These are phyloP conservation scores for Dolichomitus sp. DNA, from an alignment of 2,888 invertebrate species.

Conservation along the genomic window DNA sequence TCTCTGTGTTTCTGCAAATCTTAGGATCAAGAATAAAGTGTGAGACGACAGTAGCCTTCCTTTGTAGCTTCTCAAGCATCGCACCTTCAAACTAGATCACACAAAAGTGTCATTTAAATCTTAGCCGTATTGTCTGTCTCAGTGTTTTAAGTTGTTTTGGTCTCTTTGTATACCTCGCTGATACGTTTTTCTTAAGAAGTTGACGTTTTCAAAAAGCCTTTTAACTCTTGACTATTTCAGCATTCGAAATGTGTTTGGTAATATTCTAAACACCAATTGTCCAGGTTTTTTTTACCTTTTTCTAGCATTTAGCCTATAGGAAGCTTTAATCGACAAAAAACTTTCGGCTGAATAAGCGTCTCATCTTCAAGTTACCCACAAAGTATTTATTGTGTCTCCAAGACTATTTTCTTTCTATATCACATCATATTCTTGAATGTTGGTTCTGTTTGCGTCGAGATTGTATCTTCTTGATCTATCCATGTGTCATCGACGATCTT, in stretches of 20 bases:
- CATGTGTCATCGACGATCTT: constrained; percentile 54
- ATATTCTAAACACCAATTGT: too few relatives aligned
- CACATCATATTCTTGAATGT: not conserved
- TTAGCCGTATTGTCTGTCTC: constrained; percentile 23
- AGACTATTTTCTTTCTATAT: not conserved
- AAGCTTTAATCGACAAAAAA: too few relatives aligned
- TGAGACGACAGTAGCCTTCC: not conserved
- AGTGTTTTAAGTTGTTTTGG: constrained; percentile 24
- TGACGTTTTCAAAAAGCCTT: not conserved
- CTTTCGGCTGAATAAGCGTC: not conserved
- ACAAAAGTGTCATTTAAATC: constrained; percentile 5
- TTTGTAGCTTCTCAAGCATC: not conserved
- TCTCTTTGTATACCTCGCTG: not conserved
- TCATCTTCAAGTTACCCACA: not conserved
- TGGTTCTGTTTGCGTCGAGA: constrained; percentile 37
- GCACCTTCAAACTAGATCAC: not conserved
- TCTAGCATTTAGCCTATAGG: too few relatives aligned
- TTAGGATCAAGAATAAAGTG: not conserved
- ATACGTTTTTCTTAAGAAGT: not conserved
- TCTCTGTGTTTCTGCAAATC: not conserved
- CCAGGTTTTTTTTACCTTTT: too few relatives aligned
- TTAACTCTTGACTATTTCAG: not conserved
- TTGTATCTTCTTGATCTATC: constrained; percentile 46
- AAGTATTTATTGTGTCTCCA: not conserved
- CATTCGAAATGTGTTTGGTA: not conserved